These are phyloP conservation scores for Octomys mimax DNA, from an alignment of 2,797 vertebrate genomes.

Conservation along the genomic window DNA sequence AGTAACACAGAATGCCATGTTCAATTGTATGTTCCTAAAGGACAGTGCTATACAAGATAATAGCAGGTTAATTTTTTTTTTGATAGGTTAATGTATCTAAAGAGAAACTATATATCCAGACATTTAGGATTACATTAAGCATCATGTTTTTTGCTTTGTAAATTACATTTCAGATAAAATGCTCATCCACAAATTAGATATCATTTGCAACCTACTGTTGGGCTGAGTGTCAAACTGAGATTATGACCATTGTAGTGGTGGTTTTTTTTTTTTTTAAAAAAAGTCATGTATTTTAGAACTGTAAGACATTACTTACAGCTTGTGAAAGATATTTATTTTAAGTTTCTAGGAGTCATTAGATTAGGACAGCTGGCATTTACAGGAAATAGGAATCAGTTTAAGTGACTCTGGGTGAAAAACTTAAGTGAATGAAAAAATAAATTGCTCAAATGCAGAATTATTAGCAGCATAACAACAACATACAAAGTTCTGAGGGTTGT, in stretches of 20 bases:
- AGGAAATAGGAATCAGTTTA: conserved; percentile 56
- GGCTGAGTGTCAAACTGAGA: not conserved
- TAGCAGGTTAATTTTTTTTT: conserved; percentile 23
- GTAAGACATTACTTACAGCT: conserved; percentile 13
- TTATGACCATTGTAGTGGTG: not conserved
- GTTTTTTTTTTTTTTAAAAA: not conserved
- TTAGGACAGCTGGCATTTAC: conserved; percentile 51
- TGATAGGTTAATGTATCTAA: not conserved
- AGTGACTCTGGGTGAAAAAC: conserved; percentile 10
- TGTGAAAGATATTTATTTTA: not conserved
- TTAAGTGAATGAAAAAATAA: conserved; percentile 27
- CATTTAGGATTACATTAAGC: not conserved
- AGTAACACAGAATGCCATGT: not conserved
- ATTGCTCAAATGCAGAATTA: not conserved
- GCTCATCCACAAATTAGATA: conserved; percentile 33
- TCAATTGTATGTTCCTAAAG: not conserved
- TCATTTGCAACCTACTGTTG: not conserved
- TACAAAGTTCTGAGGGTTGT: not conserved
- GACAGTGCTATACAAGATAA: not conserved
- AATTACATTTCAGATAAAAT: conserved; percentile 46
- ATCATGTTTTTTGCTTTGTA: not conserved
- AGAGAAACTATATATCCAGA: not conserved
- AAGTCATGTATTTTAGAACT: not conserved
- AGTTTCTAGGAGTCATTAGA: not conserved
- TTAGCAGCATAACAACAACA: conserved; percentile 26